Base-by-base conservation (phyloP, 2,113 vertebrate species). In the Pachycephala philippinensis region DNA sequence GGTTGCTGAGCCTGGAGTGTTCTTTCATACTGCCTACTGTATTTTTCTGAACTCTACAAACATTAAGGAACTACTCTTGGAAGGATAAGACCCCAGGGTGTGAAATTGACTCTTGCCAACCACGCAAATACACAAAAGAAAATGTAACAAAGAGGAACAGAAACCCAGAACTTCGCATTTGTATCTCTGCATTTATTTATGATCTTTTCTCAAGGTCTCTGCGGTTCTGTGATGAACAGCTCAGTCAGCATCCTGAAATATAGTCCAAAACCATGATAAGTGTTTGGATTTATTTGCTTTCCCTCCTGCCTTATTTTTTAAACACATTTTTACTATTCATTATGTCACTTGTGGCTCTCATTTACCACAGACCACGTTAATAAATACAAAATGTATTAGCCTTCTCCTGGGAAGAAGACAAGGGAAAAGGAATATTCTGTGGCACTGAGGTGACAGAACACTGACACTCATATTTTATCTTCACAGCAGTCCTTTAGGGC, bases 251-350 rank as follows among this genome's bases (percentile, higher is more conserved):
- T 14, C 11, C 20, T 7, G 3, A 57, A 80, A 75, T 8, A 77
- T 0, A 84, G 27, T 40, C 11, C 20, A 60, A 87, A 82, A 54
- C 9, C 14, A 15, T 11, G 26, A 7, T 1, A 78, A 72, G 17
- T 30, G 6, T 28, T 83, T 39, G 27, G 19, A 30, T n/a, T 85
- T 70, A 75, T 70, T 27, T 79, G 24, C 52, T 60, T 64, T 65
- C 4, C 2, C 12, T 3, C 4, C 6, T 0, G 1, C 4, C 4
- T 49, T 21, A 24, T 33, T 26, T 54, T 65, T 68, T 11, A 45
- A 84, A 15, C 37, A 30, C 17, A 84, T 6, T 49, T 87, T 91
- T 30, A 57, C 30, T 68, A 27, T 11, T 84, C 49, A 19, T n/a
- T 53, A 24, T 40, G 7, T 74, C 35, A 87, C 35, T 37, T 10